phyloP scores from a whole-genome alignment of 2,797 vertebrate genomes.

The Pseudotriccus pelzelni region DNA sequence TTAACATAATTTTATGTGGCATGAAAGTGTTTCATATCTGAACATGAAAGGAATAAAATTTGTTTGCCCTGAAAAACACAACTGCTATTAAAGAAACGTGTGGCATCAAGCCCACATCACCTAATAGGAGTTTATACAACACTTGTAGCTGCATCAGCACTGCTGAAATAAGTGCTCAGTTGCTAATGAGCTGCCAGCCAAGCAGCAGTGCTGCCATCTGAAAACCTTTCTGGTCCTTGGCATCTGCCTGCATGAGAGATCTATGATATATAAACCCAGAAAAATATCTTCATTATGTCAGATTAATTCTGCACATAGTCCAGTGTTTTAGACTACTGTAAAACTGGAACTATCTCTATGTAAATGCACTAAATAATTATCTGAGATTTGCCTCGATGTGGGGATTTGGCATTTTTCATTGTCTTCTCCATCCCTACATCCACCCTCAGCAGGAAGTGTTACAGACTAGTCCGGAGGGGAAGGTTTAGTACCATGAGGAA shows the following conservation, averaged over 20 bases:
- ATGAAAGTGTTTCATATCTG: constrained; percentile 44
- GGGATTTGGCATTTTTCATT: background rate
- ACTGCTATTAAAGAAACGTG: constrained; percentile 40
- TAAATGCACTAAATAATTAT: constrained; percentile 29
- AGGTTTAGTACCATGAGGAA: constrained; percentile 15
- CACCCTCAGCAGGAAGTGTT: background rate
- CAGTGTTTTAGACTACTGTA: background rate
- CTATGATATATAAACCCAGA: background rate
- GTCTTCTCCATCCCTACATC: background rate
- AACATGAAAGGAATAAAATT: constrained; percentile 58
- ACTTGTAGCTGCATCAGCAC: constrained; percentile 51
- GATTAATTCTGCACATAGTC: constrained; percentile 38
- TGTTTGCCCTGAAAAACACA: constrained; percentile 37
- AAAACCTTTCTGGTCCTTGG: constrained; percentile 42
- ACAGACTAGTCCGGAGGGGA: background rate
- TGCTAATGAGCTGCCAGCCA: constrained; percentile 69
- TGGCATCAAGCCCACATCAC: constrained; percentile 63
- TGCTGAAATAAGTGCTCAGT: constrained; percentile 30
- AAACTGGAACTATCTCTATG: constrained; percentile 12
- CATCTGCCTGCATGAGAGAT: constrained; percentile 49
- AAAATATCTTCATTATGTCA: constrained; percentile 59
- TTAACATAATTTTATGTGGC: constrained; percentile 52
- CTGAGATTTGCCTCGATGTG: background rate
- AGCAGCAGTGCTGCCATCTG: constrained; percentile 17
- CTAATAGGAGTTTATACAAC: constrained; percentile 44